Conservation (phyloP, 2,113 vertebrate species). For the Shinisaurus crocodilurus region DNA sequence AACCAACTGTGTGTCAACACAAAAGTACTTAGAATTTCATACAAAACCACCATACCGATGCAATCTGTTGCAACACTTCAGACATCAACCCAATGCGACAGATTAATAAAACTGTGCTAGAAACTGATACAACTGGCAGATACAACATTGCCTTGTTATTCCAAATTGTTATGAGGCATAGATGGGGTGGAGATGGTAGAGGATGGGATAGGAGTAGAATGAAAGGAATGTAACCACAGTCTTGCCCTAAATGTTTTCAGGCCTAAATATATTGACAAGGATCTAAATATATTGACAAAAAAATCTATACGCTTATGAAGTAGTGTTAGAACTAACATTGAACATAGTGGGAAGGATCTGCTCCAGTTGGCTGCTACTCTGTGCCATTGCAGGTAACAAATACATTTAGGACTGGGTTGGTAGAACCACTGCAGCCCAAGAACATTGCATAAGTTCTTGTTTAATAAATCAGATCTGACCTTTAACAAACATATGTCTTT, state of each 20-base stretch:
- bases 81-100: background rate
- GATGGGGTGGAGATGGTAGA: background rate
- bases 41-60: background rate
- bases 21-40: background rate
- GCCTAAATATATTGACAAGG: background rate
- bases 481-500: constrained; percentile 29
- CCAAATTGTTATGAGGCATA: background rate
- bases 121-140: background rate
- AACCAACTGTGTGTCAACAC: background rate
- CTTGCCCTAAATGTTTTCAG: background rate
- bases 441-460: background rate
- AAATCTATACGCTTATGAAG: background rate
- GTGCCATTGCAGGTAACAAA: background rate
- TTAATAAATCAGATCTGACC: constrained; percentile 23
- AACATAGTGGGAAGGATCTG: background rate
- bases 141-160: background rate
- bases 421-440: background rate
- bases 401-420: background rate
- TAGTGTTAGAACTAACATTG: background rate
- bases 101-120: background rate
- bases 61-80: background rate
- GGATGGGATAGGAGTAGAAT: background rate
- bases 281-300: background rate
- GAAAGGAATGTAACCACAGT: background rate
- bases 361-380: background rate